phyloP scores from a whole-genome alignment of 2,797 vertebrate genomes.

The Psittacula derbiana region DNA sequence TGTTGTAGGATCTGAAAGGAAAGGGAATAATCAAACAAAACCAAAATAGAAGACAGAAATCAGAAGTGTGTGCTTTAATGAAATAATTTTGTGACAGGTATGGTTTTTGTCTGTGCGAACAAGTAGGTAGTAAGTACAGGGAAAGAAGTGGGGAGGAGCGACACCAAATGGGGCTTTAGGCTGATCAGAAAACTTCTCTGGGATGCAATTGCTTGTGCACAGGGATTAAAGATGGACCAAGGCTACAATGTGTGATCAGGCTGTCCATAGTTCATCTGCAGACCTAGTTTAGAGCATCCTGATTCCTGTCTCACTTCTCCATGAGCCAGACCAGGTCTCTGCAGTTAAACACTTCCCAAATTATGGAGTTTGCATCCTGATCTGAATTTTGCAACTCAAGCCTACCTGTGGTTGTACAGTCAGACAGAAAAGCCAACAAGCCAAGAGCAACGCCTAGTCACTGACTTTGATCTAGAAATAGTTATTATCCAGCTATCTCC shows the following conservation, averaged over 20 bases:
- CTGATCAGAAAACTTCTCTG: not conserved
- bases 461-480: slow-evolving; percentile 66
- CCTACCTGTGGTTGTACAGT: slow-evolving; percentile 50
- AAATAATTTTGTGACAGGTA: not conserved
- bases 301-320: not conserved
- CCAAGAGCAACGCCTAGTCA: slow-evolving; percentile 54
- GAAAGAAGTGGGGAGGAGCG: not conserved
- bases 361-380: slow-evolving; percentile 15
- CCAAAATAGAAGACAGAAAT: not conserved
- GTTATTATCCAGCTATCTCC: slow-evolving; percentile 58
- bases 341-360: slow-evolving; percentile 2
- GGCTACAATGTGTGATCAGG: not conserved
- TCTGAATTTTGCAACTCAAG: slow-evolving; percentile 58
- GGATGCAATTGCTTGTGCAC: not conserved
- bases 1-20: not conserved
- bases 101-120: not conserved
- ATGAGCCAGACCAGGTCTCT: not conserved
- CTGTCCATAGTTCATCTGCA: not conserved
- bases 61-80: not conserved
- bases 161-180: not conserved
- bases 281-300: not conserved
- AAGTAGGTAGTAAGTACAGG: not conserved
- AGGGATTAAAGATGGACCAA: not conserved
- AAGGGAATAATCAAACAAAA: not conserved
- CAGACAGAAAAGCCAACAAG: slow-evolving; percentile 49